phyloP scores from a whole-genome alignment of 2,888 invertebrate genomes.

The Lasioglossum calceatum region DNA sequence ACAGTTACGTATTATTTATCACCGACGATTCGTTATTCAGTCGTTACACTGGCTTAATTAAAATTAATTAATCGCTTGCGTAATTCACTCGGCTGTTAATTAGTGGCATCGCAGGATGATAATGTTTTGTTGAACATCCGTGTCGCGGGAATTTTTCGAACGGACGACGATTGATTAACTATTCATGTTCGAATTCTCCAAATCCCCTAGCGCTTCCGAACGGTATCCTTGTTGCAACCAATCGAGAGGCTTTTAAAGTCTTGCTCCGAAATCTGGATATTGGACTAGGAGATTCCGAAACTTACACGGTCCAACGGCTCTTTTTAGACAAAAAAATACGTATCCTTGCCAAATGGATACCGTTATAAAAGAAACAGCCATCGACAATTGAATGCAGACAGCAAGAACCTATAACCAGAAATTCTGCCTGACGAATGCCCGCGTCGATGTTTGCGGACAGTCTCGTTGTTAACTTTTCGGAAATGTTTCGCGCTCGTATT shows the following conservation, averaged over 20 bases:
- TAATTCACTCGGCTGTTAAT: constrained; percentile 22
- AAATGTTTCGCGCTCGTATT: constrained; percentile 43
- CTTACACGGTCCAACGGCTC: not conserved
- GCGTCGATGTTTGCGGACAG: not conserved
- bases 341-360: not conserved
- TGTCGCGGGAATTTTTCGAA: not conserved
- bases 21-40: constrained; percentile 2
- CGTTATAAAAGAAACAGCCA: too few relatives aligned
- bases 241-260: not conserved
- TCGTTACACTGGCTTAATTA: constrained; percentile 29
- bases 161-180: not conserved
- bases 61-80: constrained; percentile 28
- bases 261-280: not conserved
- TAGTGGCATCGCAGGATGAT: not conserved
- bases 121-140: not conserved
- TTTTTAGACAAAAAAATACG: too few relatives aligned
- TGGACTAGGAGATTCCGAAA: not conserved
- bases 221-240: not conserved
- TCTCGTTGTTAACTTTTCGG: constrained; percentile 9
- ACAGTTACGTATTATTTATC: constrained; percentile 23
- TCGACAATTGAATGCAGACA: not conserved
- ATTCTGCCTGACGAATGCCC: not conserved
- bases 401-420: not conserved
- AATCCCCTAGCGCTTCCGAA: too few relatives aligned
- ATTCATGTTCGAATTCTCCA: not conserved